phyloP scores from a whole-genome alignment of 1,140 invertebrate genomes.

The Ditylenchus dipsaci region DNA sequence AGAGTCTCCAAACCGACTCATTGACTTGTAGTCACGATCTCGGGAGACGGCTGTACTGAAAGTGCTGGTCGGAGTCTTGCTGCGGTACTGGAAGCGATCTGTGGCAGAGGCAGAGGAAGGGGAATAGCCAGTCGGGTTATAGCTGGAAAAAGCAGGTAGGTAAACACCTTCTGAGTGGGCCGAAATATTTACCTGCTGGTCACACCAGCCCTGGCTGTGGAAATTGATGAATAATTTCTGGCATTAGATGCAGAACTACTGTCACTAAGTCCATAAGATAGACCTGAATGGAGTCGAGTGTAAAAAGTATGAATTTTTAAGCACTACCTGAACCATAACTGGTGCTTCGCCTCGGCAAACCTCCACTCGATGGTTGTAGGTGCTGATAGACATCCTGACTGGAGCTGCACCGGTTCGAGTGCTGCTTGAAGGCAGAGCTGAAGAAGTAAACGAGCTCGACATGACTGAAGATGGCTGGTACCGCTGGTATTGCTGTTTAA shows the following conservation, averaged over 20 bases:
- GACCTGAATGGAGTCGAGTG: not conserved
- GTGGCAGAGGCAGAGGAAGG: not conserved
- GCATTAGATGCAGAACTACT: not conserved
- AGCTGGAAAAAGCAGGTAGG: too few species aligned
- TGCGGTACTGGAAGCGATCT: not conserved
- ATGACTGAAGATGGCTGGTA: not conserved
- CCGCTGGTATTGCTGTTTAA: not conserved
- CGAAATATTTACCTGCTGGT: too few species aligned
- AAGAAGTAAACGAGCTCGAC: slow-evolving; percentile 1
- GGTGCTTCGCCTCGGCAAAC: not conserved
- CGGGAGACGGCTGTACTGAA: not conserved
- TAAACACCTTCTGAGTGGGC: too few species aligned
- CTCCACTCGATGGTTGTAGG: not conserved
- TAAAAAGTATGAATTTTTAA: not conserved
- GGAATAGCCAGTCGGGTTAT: too few species aligned
- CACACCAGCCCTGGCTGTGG: too few species aligned
- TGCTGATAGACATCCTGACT: not conserved
- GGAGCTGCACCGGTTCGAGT: not conserved
- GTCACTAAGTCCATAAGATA: not conserved
- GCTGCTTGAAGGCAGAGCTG: not conserved
- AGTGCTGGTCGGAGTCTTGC: not conserved
- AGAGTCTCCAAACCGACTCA: not conserved
- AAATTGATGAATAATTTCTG: too few species aligned
- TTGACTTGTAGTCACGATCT: not conserved
- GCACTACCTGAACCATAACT: not conserved